A percentile compares a stretch with the other conserved stretches of the same genome.
phyloP scores from a whole-genome alignment of 2,888 invertebrate genomes.

The Calliscelio sp. region DNA sequence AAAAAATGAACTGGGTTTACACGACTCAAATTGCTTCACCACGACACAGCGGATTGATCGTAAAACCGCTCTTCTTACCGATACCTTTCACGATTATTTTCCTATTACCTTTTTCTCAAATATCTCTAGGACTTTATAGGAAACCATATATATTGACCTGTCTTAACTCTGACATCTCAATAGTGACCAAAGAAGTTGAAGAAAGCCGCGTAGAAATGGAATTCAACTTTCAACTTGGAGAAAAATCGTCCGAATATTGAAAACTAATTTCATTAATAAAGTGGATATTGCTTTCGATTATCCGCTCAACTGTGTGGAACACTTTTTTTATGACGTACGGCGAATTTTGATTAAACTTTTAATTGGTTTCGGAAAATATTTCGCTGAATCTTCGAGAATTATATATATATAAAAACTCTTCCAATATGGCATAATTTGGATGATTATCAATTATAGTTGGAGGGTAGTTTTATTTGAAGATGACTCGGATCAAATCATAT shows the following conservation, averaged over 20 bases:
- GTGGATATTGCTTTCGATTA: conserved; percentile 17
- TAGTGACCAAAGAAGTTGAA: conserved; percentile 44
- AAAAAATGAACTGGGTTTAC: conserved; percentile 41
- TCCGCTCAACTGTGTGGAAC: not conserved
- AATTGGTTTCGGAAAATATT: conserved; percentile 5
- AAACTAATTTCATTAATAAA: conserved; percentile 41
- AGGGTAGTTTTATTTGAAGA: no score
- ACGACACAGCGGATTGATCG: conserved; percentile 52
- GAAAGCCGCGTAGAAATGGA: no score
- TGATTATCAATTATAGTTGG: no score
- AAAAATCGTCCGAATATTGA: conserved; percentile 30
- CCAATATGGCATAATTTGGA: no score
- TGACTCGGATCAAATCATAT: no score
- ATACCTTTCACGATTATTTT: conserved; percentile 56
- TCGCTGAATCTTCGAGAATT: not conserved
- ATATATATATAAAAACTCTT: not conserved
- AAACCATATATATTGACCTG: conserved; percentile 58
- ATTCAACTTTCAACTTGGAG: conserved; percentile 22
- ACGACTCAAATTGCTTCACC: conserved; percentile 3
- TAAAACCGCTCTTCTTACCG: conserved; percentile 18
- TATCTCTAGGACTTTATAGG: conserved; percentile 50
- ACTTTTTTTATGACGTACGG: not conserved
- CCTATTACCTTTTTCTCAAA: conserved; percentile 45
- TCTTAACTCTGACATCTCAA: conserved; percentile 53
- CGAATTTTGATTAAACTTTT: conserved; percentile 1